Evolutionary conservation across 2,797 vertebrate species (phyloP), one percentile per base, ranked within the genome.

Genomic region (Enteromius unitaeniatus): DNA sequence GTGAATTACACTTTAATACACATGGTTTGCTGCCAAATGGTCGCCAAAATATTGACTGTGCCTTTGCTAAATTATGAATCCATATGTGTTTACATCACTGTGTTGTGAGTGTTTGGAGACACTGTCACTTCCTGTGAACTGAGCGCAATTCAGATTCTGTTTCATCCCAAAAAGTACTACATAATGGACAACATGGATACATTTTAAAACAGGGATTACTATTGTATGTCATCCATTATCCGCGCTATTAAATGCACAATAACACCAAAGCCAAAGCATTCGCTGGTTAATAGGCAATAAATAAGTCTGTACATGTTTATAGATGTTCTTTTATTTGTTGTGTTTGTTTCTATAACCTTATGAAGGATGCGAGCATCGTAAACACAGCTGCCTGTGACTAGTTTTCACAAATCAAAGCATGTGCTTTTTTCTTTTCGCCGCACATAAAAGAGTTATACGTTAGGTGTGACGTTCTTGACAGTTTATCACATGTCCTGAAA

Each of bases 401-500:
- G 70, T 62, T 81, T n/a, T 42, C n/a, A 26, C 4, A 73, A 28
- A 81, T 73, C 53, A 73, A 73, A 81, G 69, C 53, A 45, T 60
- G 55, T 47, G 2, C 2, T 73, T 17, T 62, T 62, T 62, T 7
- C 26, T 62, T 62, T 62, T 62, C 2, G 26, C 60, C 60, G 3
- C 60, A 28, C 21, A 81, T 51, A 64, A 64, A 74, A 74, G 15
- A 82, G 51, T 49, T 26, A 74, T 74, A 64, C 11, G 14, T 45
- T 74, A 40, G 55, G 69, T 81, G 55, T 45, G 21, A 62, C 9
- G 0, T 37, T 70, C 10, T 72, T 68, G 60, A 62, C 26, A 13
- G 28, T 73, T 21, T 23, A 73, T 81, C 40, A 62, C 2, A 58
- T 73, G 68, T 81, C 65, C 89, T 89, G 21, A 88, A 88, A 90